Percentiles rank a stretch among this genome's conserved stretches.
Conservation (phyloP, 1,140 invertebrate genomes). For the Psix sp. region DNA sequence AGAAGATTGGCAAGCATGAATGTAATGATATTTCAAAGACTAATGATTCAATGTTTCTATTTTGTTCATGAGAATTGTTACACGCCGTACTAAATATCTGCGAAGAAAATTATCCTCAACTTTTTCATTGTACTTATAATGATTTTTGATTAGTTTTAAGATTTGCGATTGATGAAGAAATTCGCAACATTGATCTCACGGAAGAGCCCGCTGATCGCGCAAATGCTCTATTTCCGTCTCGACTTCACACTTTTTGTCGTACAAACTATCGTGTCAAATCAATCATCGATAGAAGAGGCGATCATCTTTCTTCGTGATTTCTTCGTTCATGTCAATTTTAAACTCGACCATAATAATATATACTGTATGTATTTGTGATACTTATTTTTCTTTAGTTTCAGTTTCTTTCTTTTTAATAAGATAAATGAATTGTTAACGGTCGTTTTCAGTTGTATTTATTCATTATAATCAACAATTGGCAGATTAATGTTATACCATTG, state of each 20-base stretch:
- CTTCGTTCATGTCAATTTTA: slow-evolving; percentile 3
- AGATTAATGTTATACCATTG: too few relatives aligned
- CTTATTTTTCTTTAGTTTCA: slow-evolving; percentile 16
- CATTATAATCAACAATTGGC: too few relatives aligned
- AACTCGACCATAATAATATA: slow-evolving; percentile 11
- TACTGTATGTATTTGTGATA: slow-evolving; percentile 41
- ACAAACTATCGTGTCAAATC: slow-evolving; percentile 1
- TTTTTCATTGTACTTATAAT: slow-evolving; percentile 63
- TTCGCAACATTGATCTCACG: slow-evolving; percentile 65
- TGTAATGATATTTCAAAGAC: too few relatives aligned
- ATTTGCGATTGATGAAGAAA: slow-evolving; percentile 47
- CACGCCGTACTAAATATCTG: background rate
- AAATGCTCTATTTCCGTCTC: slow-evolving; percentile 44
- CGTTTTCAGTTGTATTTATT: slow-evolving; percentile 15
- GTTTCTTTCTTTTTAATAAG: slow-evolving; percentile 3
- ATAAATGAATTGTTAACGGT: background rate
- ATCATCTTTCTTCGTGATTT: slow-evolving; percentile 5
- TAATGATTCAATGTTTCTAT: too few relatives aligned
- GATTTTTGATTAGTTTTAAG: slow-evolving; percentile 64
- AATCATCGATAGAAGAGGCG: background rate
- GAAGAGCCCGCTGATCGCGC: slow-evolving; percentile 49
- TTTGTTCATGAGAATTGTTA: background rate
- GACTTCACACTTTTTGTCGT: slow-evolving; percentile 7
- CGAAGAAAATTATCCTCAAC: slow-evolving; percentile 10
- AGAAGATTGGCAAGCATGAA: too few relatives aligned